Conservation (phyloP, 2,797 vertebrate genomes). For the Poliocrania exsul region DNA sequence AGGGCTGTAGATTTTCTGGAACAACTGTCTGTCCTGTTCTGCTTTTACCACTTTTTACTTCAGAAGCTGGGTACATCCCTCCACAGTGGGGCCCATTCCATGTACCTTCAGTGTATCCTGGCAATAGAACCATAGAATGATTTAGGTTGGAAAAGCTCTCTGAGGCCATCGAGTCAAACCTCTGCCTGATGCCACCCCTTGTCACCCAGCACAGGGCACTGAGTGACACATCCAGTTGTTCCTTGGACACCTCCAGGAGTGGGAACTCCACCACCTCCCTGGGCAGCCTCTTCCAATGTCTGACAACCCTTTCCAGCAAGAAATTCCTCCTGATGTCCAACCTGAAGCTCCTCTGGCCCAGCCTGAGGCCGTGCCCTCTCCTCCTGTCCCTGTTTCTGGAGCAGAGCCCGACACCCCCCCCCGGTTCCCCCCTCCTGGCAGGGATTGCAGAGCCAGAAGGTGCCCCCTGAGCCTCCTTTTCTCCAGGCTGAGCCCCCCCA, state of each 20-base stretch:
- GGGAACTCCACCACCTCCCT: too few species aligned
- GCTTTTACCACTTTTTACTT: not conserved
- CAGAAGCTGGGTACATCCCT: not conserved
- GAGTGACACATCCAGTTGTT: rapidly evolving
- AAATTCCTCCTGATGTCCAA: rapidly evolving
- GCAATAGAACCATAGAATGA: rapidly evolving
- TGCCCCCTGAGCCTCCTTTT: not conserved
- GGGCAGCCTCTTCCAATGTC: not conserved
- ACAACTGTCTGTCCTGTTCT: not conserved
- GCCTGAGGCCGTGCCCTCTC: not conserved
- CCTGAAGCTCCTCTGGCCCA: rapidly evolving
- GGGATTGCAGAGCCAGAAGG: not conserved
- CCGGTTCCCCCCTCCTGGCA: not conserved
- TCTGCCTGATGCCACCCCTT: too few species aligned
- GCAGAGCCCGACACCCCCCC: not conserved
- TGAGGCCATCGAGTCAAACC: rapidly evolving
- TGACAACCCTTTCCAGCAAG: not conserved
- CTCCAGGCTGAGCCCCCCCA: not conserved
- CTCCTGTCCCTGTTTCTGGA: not conserved
- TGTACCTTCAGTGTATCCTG: not conserved
- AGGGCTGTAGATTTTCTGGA: not conserved
- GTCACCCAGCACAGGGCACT: not conserved
- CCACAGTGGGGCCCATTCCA: not conserved
- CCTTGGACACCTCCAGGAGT: not conserved
- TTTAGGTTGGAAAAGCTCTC: not conserved